These are phyloP conservation scores for Cotesia congregata DNA, from an alignment of 2,888 invertebrate species.

Conservation along the genomic window DNA sequence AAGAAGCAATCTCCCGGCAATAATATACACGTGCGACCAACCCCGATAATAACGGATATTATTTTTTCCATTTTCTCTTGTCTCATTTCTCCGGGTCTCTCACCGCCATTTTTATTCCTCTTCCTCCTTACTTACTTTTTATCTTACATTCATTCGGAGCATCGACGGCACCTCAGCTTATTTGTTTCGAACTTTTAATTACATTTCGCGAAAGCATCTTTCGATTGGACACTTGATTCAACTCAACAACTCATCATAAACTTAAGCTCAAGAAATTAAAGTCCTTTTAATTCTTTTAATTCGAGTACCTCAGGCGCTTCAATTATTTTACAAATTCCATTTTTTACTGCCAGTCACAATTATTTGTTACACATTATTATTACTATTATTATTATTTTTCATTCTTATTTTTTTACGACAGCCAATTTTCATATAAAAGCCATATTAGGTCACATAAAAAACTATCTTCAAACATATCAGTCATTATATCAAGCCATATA, in stretches of 20 bases:
- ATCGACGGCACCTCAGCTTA: neutral
- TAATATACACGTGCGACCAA: conserved; percentile 61
- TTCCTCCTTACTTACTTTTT: conserved; percentile 4
- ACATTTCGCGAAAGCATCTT: neutral
- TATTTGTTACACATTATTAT: too few species aligned
- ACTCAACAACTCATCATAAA: neutral
- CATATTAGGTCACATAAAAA: too few species aligned
- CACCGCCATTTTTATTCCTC: conserved; percentile 12
- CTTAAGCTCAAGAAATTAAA: neutral
- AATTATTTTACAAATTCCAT: neutral
- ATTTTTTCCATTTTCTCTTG: conserved; percentile 39
- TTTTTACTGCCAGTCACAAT: neutral
- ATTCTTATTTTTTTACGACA: too few species aligned
- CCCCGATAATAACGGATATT: conserved; percentile 56
- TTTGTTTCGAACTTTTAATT: conserved; percentile 1
- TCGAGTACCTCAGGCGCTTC: neutral
- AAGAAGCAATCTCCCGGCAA: conserved; percentile 57
- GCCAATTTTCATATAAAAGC: too few species aligned
- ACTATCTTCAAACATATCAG: too few species aligned
- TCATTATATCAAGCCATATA: too few species aligned
- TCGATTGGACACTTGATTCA: conserved; percentile 1
- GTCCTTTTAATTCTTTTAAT: neutral
- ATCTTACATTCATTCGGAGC: neutral
- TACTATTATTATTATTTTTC: too few species aligned
- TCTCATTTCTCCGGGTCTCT: conserved; percentile 3